Conservation (phyloP, 2,113 vertebrate genomes). For the Hippocampus barbouri region DNA sequence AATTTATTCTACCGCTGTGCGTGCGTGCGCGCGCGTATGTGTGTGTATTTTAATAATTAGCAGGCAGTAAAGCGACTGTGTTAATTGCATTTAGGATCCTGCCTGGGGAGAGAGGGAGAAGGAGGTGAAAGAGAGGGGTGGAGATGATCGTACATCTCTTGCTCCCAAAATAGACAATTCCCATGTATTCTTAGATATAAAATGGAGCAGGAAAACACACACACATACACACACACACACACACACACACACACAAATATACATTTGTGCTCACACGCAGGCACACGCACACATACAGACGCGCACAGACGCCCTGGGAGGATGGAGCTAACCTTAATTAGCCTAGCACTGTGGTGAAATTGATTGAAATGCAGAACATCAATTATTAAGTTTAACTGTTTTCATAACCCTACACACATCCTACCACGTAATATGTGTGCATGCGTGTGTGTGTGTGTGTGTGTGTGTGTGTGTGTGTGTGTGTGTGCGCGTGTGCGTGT, state of each 20-base stretch:
- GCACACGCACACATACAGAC: conserved; percentile 49
- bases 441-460: no score
- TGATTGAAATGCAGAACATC: conserved; percentile 89
- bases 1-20: conserved; percentile 59
- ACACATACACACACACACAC: conserved; percentile 3
- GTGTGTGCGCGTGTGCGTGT: no score
- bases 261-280: not conserved
- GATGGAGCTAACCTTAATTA: conserved; percentile 95
- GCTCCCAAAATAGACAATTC: conserved; percentile 72
- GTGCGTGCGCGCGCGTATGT: conserved; percentile 15
- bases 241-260: not conserved
- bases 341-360: conserved; percentile 83
- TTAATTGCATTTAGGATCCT: conserved; percentile 98
- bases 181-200: conserved; percentile 66
- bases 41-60: conserved; percentile 91
- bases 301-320: conserved; percentile 90
- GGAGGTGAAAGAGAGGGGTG: conserved; percentile 34
- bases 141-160: conserved; percentile 44
- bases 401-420: conserved; percentile 69
- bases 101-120: conserved; percentile 78
- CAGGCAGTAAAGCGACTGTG: conserved; percentile 92
- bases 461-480: no score
- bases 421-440: conserved; percentile 55
- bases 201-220: conserved; percentile 52
- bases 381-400: conserved; percentile 81